Percentiles rank a stretch among this genome's conserved stretches.
phyloP scores from a whole-genome alignment of 2,113 vertebrate species.

The Petromus typicus region DNA sequence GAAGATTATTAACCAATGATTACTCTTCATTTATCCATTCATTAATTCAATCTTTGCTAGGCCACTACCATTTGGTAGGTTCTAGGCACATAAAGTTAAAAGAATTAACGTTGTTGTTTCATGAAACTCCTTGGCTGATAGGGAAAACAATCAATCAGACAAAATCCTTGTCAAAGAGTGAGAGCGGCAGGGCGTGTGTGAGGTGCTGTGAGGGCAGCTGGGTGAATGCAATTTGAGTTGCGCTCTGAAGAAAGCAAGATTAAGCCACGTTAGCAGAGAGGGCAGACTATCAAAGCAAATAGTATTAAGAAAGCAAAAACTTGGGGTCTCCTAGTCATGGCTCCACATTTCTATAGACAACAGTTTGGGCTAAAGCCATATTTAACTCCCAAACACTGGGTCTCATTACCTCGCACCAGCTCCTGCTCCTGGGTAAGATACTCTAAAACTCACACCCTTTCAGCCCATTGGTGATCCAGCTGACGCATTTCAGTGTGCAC shows the following conservation, averaged over 20 bases:
- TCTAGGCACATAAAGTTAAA: background rate
- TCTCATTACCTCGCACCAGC: background rate
- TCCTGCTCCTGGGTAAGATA: background rate
- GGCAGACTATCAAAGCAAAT: background rate
- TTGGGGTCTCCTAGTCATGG: background rate
- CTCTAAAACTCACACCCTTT: background rate
- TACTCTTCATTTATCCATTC: background rate
- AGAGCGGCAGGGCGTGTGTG: background rate
- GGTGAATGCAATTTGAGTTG: background rate
- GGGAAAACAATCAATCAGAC: too few relatives aligned
- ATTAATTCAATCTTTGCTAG: background rate
- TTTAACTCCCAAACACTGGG: background rate
- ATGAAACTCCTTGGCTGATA: background rate
- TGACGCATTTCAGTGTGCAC: background rate
- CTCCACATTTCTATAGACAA: background rate
- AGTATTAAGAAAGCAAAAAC: background rate
- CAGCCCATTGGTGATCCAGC: background rate
- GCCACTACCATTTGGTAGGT: background rate
- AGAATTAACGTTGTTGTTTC: background rate
- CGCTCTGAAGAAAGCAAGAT: background rate
- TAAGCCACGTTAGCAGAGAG: background rate
- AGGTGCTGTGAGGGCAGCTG: background rate
- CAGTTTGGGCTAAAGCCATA: background rate
- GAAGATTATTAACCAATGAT: background rate
- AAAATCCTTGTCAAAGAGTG: too few relatives aligned